Conservation (phyloP, 2,797 vertebrate genomes). For the Harpagifer antarcticus region DNA sequence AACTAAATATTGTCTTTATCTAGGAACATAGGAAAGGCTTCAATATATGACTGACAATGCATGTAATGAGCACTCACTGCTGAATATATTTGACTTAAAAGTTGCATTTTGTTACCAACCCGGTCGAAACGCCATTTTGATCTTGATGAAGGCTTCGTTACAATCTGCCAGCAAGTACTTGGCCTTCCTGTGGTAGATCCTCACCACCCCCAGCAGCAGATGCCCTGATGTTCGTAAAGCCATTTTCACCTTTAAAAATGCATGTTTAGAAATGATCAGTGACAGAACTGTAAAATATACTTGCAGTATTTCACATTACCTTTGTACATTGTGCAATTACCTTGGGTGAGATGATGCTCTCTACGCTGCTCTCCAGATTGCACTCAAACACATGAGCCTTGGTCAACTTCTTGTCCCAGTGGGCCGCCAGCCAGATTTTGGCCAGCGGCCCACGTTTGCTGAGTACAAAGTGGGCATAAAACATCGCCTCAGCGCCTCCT, state of each 20-base stretch:
- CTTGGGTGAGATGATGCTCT: conserved; percentile 96
- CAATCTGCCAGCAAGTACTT: conserved; percentile 96
- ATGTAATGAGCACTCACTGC: background rate
- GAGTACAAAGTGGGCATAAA: conserved; percentile 96
- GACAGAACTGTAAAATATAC: background rate
- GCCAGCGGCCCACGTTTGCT: conserved; percentile 96
- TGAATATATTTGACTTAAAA: background rate
- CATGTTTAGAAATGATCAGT: background rate
- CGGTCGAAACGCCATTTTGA: conserved; percentile 97
- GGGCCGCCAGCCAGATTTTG: conserved; percentile 97
- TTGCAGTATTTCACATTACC: background rate
- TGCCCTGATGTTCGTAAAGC: conserved; percentile 94
- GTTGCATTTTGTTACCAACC: conserved; percentile 74
- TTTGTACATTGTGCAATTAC: conserved; percentile 62
- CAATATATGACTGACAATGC: background rate
- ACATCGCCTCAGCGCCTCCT: conserved; percentile 88
- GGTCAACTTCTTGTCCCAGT: conserved; percentile 97
- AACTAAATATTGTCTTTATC: background rate
- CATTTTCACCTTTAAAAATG: conserved; percentile 90
- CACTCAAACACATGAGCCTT: conserved; percentile 97
- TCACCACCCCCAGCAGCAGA: conserved; percentile 93
- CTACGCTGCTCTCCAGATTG: conserved; percentile 95
- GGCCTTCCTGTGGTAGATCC: conserved; percentile 97
- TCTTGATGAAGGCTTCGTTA: conserved; percentile 97
- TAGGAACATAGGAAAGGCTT: background rate